Base-by-base conservation (phyloP, 2,797 vertebrate species). In the Sciurus vulgaris region DNA sequence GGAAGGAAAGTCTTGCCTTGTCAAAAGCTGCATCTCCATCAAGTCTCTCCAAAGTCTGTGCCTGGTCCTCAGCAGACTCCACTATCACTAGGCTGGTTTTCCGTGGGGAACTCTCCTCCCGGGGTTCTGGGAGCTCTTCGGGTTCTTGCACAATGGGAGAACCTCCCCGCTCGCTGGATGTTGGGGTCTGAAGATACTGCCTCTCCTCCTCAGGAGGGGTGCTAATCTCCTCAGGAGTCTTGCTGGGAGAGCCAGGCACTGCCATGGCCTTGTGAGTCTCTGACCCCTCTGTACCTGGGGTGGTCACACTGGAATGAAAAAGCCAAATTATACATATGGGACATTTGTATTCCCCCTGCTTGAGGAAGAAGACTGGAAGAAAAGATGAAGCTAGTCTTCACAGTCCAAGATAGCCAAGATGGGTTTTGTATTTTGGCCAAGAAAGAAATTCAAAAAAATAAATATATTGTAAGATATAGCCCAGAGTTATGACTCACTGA, bases 21-120 rank as follows among this genome's bases (percentile, higher is more conserved):
- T 98, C 99, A 89, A 99, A 98, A 90, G 98, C 98, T 86, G 98
- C 98, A 76, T 99, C 98, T 89, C 99, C 98, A 26, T 96, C 98
- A 67, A 96, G 98, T 91, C 98, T 98, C 97, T 97, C 98, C 69
- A 97, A 97, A 89, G 98, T 98, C 78, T 98, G 98, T 11, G 97
- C 96, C 74, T 99, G 99, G 95, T 99, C 99, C 86, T 99, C 99
- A 0, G 98, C 95, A 69, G 98, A 98, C 96, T 99, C 98, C 93
- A 99, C 98, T 56, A 99, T 98, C 0, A 99, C 97, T 0, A 99
- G 97, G 65, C 98, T 98, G 9, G 95, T 98, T 88, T 82, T 98
- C 95, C 72, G 98, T 6, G 98, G 97, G 85, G 97, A 96, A 47
- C 76, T 95, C 92, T 98, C 93, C 26, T 96, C 97, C 87, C 22